phyloP scores from a whole-genome alignment of 2,797 vertebrate genomes.

The Neoniphon sammara region DNA sequence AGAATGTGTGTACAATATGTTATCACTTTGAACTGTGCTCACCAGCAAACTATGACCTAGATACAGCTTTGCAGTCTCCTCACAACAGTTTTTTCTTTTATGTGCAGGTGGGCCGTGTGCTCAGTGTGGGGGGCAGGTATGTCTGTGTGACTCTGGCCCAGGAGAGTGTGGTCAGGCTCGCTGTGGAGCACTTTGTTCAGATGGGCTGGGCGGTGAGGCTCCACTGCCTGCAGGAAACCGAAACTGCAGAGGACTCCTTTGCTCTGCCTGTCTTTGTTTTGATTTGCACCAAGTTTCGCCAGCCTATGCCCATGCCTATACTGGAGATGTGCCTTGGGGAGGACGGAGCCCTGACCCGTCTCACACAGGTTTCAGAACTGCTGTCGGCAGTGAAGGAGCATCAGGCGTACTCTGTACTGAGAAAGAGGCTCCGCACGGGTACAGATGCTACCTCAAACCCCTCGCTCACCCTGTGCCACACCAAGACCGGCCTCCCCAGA shows the following conservation, averaged over 20 bases:
- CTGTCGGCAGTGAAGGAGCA: slow-evolving; percentile 87
- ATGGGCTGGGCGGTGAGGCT: slow-evolving; percentile 92
- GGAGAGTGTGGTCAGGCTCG: slow-evolving; percentile 89
- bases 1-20: neutral
- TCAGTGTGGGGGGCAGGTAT: slow-evolving; percentile 92
- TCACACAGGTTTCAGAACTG: slow-evolving; percentile 79
- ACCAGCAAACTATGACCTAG: neutral
- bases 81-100: neutral
- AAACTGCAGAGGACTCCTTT: slow-evolving; percentile 82
- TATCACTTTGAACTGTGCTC: neutral
- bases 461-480: slow-evolving; percentile 88
- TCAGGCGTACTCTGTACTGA: slow-evolving; percentile 90
- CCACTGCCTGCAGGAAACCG: slow-evolving; percentile 85
- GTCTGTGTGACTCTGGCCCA: slow-evolving; percentile 96
- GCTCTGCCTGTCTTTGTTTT: slow-evolving; percentile 91
- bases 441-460: slow-evolving; percentile 75
- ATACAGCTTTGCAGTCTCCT: neutral
- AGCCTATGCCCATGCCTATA: slow-evolving; percentile 79
- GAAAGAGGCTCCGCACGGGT: slow-evolving; percentile 87
- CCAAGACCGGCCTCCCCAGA: slow-evolving; percentile 85
- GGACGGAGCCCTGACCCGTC: slow-evolving; percentile 80
- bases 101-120: slow-evolving; percentile 85
- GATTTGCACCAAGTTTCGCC: slow-evolving; percentile 94
- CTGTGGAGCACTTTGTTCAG: slow-evolving; percentile 88
- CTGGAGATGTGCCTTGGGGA: slow-evolving; percentile 84